Evolutionary conservation across 2,113 vertebrate genomes (phyloP).

Genomic region (Trematomus loennbergii): DNA sequence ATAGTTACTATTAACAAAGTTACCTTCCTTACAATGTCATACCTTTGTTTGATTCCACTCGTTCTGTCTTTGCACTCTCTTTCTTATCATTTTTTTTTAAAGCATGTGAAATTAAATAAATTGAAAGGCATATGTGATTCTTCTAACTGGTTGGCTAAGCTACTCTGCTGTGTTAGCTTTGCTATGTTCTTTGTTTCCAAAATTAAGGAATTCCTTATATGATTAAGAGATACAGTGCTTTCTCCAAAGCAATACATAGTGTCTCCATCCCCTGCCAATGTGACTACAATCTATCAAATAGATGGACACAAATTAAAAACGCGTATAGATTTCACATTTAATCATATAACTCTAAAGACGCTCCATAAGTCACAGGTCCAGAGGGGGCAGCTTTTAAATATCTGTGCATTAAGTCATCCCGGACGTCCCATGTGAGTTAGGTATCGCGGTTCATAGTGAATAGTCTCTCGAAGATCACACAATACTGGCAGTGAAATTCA

Average conservation of each 20-base stretch:
- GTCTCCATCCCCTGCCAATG: no score
- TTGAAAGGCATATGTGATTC: no score
- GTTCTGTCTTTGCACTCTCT: no score
- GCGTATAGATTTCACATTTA: slow-evolving; percentile 19
- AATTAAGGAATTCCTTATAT: no score
- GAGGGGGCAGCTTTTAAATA: slow-evolving; percentile 11
- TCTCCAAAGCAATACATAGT: no score
- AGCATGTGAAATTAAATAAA: no score
- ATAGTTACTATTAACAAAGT: no score
- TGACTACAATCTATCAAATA: no score
- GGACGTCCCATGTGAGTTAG: slow-evolving; percentile 8
- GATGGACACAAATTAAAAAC: slow-evolving; percentile 13
- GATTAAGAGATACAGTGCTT: no score
- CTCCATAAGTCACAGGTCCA: slow-evolving; percentile 16
- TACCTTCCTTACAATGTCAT: no score
- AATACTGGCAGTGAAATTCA: slow-evolving; percentile 53
- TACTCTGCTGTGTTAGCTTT: neutral
- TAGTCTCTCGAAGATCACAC: slow-evolving; percentile 39
- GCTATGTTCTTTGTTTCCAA: neutral
- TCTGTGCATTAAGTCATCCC: slow-evolving; percentile 9
- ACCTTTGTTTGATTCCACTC: no score
- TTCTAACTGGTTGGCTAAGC: neutral
- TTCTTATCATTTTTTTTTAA: no score
- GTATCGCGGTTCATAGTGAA: slow-evolving; percentile 35
- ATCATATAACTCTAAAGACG: slow-evolving; percentile 8